A percentile compares a stretch with the other conserved stretches of the same genome.
Conservation (phyloP, 2,113 vertebrate genomes). For the Cichladusa arquata region DNA sequence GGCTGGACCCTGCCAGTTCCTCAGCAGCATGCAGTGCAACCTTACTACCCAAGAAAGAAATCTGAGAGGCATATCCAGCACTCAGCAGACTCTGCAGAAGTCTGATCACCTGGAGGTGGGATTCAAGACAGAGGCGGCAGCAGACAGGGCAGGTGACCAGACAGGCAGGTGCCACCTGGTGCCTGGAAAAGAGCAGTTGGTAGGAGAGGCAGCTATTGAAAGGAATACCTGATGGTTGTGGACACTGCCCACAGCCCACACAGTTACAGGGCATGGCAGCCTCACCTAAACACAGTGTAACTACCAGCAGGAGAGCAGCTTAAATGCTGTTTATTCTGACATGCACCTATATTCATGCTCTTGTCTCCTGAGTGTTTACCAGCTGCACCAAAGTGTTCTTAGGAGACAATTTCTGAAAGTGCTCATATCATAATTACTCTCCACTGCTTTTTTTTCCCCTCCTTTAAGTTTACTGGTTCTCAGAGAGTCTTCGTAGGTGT, state of each 20-base stretch:
- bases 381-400: background rate
- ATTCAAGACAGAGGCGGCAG: background rate
- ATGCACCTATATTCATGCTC: rapidly evolving
- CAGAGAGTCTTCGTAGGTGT: background rate
- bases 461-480: background rate
- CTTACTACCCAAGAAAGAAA: background rate
- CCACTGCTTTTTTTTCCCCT: rapidly evolving
- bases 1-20: background rate
- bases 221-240: background rate
- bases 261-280: background rate
- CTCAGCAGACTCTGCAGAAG: background rate
- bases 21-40: background rate
- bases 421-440: background rate
- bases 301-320: background rate
- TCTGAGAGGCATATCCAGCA: background rate
- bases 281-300: background rate
- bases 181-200: background rate
- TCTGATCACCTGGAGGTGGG: background rate
- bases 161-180: background rate
- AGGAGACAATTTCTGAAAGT: background rate
- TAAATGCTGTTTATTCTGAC: background rate
- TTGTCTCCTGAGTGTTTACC: background rate
- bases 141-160: background rate
- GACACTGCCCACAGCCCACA: background rate
- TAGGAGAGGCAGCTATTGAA: background rate